Evolutionary conservation across 2,113 vertebrate species (phyloP).

Genomic region (Gopherus evgoodei): DNA sequence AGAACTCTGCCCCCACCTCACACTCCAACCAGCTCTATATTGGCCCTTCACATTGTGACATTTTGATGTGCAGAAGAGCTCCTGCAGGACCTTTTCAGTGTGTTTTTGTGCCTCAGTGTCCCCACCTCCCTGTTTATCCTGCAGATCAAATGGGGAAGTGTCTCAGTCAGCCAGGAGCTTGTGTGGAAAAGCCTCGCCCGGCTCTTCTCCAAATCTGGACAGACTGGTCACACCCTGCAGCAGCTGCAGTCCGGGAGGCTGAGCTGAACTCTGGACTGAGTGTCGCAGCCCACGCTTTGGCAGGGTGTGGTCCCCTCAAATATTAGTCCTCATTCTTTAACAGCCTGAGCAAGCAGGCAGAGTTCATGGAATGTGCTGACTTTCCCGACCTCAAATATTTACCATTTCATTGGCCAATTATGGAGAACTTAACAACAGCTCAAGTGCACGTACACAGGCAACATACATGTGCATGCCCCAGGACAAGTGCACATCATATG

Average conservation of each 20-base stretch:
- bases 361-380: slow-evolving; percentile 65
- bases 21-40: not conserved
- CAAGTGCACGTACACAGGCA: slow-evolving; percentile 41
- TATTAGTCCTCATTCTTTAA: slow-evolving; percentile 69
- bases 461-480: slow-evolving; percentile 26
- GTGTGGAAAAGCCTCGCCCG: not conserved
- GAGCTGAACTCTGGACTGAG: slow-evolving; percentile 2
- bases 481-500: rapidly evolving
- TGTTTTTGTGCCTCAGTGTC: not conserved
- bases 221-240: not conserved
- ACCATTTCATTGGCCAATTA: slow-evolving; percentile 22
- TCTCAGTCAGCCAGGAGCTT: slow-evolving; percentile 26
- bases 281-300: slow-evolving; percentile 7
- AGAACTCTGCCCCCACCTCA: not conserved
- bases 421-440: not conserved
- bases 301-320: slow-evolving; percentile 70
- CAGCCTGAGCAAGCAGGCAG: slow-evolving; percentile 69
- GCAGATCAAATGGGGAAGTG: not conserved
- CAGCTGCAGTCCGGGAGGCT: not conserved
- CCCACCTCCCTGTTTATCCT: not conserved
- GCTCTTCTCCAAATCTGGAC: not conserved
- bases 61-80: not conserved
- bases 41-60: not conserved
- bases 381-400: slow-evolving; percentile 73
- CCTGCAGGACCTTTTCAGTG: not conserved